Conservation (phyloP, 2,797 vertebrate genomes). For the Coregonus suidteri region DNA sequence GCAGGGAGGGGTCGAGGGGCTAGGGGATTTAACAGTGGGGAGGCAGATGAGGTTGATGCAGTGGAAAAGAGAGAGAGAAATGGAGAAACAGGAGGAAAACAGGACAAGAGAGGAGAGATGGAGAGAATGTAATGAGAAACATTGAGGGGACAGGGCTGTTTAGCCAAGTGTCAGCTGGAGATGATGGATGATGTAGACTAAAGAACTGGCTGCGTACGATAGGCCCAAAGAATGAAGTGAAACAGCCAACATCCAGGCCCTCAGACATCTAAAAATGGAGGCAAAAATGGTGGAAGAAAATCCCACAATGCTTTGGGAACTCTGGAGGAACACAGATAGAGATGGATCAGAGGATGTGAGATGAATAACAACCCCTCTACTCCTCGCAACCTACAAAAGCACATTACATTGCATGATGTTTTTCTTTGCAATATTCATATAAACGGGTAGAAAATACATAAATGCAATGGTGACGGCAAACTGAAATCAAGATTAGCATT, state of each 20-base stretch:
- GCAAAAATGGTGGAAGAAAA: slow-evolving; percentile 52
- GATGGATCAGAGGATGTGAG: slow-evolving; percentile 32
- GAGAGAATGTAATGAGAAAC: slow-evolving; percentile 24
- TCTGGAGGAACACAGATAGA: slow-evolving; percentile 14
- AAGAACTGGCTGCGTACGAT: slow-evolving; percentile 37
- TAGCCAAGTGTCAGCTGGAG: slow-evolving; percentile 56
- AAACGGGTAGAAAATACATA: slow-evolving; percentile 26
- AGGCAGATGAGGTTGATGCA: slow-evolving; percentile 79
- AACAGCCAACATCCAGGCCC: slow-evolving; percentile 40
- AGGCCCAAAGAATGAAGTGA: slow-evolving; percentile 32
- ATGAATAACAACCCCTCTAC: slow-evolving; percentile 16
- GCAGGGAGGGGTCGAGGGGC: slow-evolving; percentile 69
- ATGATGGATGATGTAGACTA: slow-evolving; percentile 44
- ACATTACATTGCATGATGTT: neutral
- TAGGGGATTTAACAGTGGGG: slow-evolving; percentile 61
- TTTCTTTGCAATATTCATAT: slow-evolving; percentile 15
- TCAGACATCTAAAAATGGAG: slow-evolving; percentile 49
- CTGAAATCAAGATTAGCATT: neutral
- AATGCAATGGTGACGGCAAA: too few relatives aligned
- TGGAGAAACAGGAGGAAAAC: slow-evolving; percentile 39
- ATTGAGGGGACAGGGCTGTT: slow-evolving; percentile 42
- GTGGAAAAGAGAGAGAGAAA: slow-evolving; percentile 54
- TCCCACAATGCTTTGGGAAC: slow-evolving; percentile 37
- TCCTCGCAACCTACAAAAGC: neutral
- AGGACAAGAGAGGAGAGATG: neutral